Evolutionary conservation across 2,888 invertebrate species (phyloP).

Genomic region (Mycalesis mineus): DNA sequence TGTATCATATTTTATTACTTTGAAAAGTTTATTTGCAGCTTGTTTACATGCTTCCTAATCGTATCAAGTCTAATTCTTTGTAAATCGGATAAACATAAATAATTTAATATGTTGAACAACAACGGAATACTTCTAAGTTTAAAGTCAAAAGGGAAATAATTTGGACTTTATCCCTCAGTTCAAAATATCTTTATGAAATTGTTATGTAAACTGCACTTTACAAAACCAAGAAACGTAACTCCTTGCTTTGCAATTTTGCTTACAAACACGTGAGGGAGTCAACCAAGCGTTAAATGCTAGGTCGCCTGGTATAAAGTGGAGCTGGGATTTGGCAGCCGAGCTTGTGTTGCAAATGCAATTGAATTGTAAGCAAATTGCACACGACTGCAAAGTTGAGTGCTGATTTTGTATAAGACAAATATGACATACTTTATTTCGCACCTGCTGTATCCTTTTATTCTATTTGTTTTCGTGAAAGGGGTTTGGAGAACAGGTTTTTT

Average conservation of each 20-base stretch:
- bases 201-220: not conserved
- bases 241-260: constrained; percentile 10
- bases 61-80: too few relatives aligned
- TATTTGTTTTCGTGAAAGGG: too few relatives aligned
- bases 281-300: not conserved
- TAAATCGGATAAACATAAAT: too few relatives aligned
- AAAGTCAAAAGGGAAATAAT: too few relatives aligned
- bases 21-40: too few relatives aligned
- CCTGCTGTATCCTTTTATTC: not conserved
- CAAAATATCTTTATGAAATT: not conserved
- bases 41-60: too few relatives aligned
- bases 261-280: constrained; percentile 12
- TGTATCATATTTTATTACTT: too few relatives aligned
- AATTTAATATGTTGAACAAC: too few relatives aligned
- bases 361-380: constrained; percentile 3
- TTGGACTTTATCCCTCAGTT: not conserved
- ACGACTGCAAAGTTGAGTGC: not conserved
- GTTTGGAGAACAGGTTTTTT: too few relatives aligned
- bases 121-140: too few relatives aligned
- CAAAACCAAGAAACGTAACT: not conserved
- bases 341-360: constrained; percentile 9
- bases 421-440: not conserved
- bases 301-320: not conserved
- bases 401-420: not conserved
- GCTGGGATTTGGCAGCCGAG: constrained; percentile 12